Percentiles rank a stretch among this genome's conserved stretches.
phyloP scores from a whole-genome alignment of 1,140 invertebrate species.

The Hetaerina americana region DNA sequence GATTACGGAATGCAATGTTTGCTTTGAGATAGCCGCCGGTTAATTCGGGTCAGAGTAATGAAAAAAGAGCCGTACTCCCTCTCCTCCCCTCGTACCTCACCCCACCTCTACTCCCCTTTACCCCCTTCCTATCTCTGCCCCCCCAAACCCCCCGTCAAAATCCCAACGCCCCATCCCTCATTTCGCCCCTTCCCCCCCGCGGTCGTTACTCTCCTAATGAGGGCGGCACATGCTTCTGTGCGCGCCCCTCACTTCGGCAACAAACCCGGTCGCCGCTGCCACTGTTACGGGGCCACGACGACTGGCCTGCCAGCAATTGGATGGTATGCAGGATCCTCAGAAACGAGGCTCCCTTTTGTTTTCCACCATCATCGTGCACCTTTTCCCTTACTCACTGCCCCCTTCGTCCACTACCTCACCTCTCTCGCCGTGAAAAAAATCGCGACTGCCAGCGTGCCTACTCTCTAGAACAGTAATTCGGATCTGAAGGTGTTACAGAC shows the following conservation, averaged over 20 bases:
- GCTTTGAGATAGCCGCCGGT: neutral
- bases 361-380: neutral
- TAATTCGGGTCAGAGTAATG: neutral
- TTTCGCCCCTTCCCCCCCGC: no score
- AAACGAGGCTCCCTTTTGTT: neutral
- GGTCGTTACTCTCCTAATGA: neutral
- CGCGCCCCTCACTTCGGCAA: neutral
- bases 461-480: no score
- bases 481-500: no score
- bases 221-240: neutral
- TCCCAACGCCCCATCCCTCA: no score
- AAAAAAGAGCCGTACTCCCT: neutral
- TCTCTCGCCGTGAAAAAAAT: no score
- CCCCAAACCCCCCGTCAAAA: no score
- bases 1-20: neutral
- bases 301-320: neutral
- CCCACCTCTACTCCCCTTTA: no score
- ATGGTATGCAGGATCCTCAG: neutral
- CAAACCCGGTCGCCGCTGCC: neutral
- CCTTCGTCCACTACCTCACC: neutral
- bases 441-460: no score
- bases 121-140: no score
- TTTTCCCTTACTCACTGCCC: neutral
- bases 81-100: no score
- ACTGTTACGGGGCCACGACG: neutral